These are phyloP conservation scores for Spinus olivaceus DNA, from an alignment of 2,797 vertebrate species.

Conservation along the genomic window DNA sequence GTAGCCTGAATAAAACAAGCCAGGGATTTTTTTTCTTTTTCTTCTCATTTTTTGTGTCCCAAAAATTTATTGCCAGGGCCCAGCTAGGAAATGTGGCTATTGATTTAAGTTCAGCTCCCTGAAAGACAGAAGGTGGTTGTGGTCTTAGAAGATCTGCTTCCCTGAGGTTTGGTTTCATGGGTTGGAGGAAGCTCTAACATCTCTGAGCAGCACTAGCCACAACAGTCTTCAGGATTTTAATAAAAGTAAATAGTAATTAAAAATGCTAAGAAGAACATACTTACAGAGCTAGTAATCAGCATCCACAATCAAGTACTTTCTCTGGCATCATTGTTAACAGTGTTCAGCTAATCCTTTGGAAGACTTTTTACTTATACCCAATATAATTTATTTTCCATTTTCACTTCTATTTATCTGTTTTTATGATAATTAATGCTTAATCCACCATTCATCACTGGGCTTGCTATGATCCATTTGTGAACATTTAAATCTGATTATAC, in stretches of 20 bases:
- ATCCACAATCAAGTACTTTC: neutral
- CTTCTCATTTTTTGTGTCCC: neutral
- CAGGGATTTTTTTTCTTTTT: neutral
- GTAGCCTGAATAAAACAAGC: neutral
- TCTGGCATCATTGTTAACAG: neutral
- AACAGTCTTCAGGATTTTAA: neutral
- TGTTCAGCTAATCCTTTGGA: slow-evolving; percentile 8
- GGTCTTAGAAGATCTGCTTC: neutral
- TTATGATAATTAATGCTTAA: neutral
- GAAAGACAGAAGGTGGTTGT: neutral
- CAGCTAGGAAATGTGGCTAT: neutral
- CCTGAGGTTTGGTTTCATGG: neutral
- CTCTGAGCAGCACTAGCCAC: neutral
- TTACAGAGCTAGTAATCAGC: neutral
- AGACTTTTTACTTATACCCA: neutral
- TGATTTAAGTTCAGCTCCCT: neutral
- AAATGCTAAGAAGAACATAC: neutral
- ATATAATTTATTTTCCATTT: slow-evolving; percentile 2
- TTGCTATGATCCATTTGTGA: neutral
- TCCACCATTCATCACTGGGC: neutral
- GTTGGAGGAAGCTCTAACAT: neutral
- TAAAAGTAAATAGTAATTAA: neutral
- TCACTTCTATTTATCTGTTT: neutral
- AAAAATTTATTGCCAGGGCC: neutral
- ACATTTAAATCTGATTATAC: slow-evolving; percentile 34